These are phyloP conservation scores for Hymenochirus boettgeri DNA, from an alignment of 2,113 vertebrate species.

Conservation along the genomic window DNA sequence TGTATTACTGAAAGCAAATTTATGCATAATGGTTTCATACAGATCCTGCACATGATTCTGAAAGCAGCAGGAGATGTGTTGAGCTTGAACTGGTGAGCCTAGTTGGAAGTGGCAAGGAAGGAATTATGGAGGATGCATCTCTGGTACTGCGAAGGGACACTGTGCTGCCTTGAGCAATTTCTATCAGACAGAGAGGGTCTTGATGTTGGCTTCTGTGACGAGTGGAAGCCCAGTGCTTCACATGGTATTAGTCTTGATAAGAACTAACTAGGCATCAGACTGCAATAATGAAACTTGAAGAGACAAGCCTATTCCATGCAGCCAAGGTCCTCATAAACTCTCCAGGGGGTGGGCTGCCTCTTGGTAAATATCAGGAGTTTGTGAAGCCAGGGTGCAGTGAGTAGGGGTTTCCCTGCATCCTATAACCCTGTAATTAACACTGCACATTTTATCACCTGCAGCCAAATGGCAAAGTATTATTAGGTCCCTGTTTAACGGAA, in stretches of 20 bases:
- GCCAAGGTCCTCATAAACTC: slow-evolving; percentile 50
- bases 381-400: slow-evolving; percentile 46
- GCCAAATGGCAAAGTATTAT: no score
- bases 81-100: slow-evolving; percentile 37
- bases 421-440: no score
- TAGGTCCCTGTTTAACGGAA: no score
- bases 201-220: slow-evolving; percentile 52
- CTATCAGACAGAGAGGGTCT: slow-evolving; percentile 51
- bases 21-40: slow-evolving; percentile 7
- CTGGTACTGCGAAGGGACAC: slow-evolving; percentile 17
- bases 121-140: slow-evolving; percentile 36
- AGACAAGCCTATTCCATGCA: slow-evolving; percentile 51
- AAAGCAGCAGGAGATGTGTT: slow-evolving; percentile 18
- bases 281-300: slow-evolving; percentile 59
- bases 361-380: slow-evolving; percentile 54
- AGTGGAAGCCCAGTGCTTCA: slow-evolving; percentile 61
- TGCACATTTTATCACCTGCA: no score
- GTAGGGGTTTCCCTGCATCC: slow-evolving; percentile 43
- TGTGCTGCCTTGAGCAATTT: slow-evolving; percentile 51
- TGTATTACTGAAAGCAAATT: neutral
- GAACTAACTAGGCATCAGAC: slow-evolving; percentile 59
- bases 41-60: slow-evolving; percentile 2
- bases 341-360: slow-evolving; percentile 48
- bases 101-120: slow-evolving; percentile 43
- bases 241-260: slow-evolving; percentile 63